A percentile compares a stretch with the other conserved stretches of the same genome.
Conservation (phyloP, 2,797 vertebrate genomes). For the Aplochiton taeniatus region DNA sequence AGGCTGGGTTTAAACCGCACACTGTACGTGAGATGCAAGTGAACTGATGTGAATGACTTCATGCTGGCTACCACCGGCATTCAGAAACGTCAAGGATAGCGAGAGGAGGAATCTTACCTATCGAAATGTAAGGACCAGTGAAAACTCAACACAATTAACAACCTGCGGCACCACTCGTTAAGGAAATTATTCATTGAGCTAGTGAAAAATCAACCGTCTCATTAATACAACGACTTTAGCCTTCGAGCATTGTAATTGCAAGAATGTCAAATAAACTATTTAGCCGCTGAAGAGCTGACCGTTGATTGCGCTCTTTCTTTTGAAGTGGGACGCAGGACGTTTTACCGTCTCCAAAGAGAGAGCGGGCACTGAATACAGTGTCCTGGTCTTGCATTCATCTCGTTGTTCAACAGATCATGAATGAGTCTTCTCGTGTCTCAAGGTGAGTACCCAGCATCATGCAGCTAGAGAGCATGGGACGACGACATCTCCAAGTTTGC, state of each 20-base stretch:
- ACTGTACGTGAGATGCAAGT: conserved; percentile 73
- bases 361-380: conserved; percentile 25
- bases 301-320: not conserved
- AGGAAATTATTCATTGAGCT: conserved; percentile 41
- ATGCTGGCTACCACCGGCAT: conserved; percentile 44
- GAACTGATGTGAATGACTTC: conserved; percentile 68
- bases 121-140: conserved; percentile 2
- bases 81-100: not conserved
- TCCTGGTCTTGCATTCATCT: not conserved
- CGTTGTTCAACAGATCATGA: conserved; percentile 34
- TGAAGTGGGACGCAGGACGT: conserved; percentile 6
- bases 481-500: conserved; percentile 42
- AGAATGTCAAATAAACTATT: too few relatives aligned
- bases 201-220: conserved; percentile 39
- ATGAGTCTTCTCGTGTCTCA: conserved; percentile 52
- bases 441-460: conserved; percentile 58
- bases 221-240: conserved; percentile 43
- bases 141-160: conserved; percentile 50
- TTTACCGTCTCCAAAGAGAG: conserved; percentile 17
- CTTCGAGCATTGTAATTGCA: not conserved
- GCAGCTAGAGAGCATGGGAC: not conserved
- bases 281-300: not conserved
- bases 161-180: conserved; percentile 49
- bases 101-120: not conserved
- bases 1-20: conserved; percentile 58